Conservation (phyloP, 35 echinoderm and acorn worm species). For the Chiridota heheva region DNA sequence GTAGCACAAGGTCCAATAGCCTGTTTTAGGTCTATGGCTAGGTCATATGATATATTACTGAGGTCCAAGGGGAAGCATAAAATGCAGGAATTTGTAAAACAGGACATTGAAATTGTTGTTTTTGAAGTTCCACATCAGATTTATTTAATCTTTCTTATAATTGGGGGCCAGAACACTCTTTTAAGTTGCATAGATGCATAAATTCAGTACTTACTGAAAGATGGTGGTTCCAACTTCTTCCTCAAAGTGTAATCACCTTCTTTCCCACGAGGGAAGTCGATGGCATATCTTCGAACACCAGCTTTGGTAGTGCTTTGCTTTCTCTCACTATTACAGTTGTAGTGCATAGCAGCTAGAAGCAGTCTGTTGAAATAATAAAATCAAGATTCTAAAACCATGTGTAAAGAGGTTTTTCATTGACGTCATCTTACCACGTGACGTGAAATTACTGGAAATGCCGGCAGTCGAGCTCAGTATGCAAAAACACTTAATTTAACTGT, state of each 20-base stretch:
- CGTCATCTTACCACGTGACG: too few relatives aligned
- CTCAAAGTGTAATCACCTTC: slow-evolving; percentile 22
- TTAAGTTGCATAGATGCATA: background rate
- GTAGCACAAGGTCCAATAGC: too few relatives aligned
- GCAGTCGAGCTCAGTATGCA: too few relatives aligned
- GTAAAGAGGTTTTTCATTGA: background rate
- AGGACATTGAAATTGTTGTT: background rate
- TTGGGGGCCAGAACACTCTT: background rate
- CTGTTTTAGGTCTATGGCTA: too few relatives aligned
- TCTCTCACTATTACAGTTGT: slow-evolving; percentile 37
- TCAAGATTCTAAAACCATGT: background rate
- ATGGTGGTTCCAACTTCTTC: background rate
- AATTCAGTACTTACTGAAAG: slow-evolving; percentile 1
- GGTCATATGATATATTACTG: too few relatives aligned
- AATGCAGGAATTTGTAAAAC: background rate
- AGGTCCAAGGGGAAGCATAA: background rate
- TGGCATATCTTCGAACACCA: slow-evolving; percentile 15
- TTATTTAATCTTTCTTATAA: background rate
- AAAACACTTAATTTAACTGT: too few relatives aligned
- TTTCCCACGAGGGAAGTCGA: slow-evolving; percentile 45
- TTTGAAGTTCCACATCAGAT: background rate
- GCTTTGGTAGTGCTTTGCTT: slow-evolving; percentile 32
- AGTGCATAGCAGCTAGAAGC: slow-evolving; percentile 46
- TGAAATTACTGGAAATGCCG: background rate
- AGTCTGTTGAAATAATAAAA: slow-evolving; percentile 22